These are phyloP conservation scores for Nothocercus nigrocapillus DNA, from an alignment of 2,113 vertebrate genomes.

Conservation along the genomic window DNA sequence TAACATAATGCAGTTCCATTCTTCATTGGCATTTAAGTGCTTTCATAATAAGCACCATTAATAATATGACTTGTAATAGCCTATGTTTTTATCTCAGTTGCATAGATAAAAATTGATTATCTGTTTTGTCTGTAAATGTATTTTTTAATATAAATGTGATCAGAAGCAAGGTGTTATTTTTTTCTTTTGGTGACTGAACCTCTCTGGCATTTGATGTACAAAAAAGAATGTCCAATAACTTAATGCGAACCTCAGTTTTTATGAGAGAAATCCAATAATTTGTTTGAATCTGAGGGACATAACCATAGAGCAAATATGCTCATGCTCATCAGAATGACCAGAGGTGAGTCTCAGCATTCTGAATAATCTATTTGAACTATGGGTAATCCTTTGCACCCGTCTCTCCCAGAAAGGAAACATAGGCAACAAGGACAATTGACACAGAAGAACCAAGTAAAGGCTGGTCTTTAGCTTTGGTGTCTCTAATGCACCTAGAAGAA, in stretches of 20 bases:
- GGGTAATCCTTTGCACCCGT: background rate
- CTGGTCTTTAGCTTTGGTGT: background rate
- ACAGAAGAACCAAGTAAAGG: background rate
- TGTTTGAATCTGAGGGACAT: background rate
- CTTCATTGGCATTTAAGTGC: background rate
- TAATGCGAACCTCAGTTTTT: rapidly evolving
- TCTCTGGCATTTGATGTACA: background rate
- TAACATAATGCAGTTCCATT: background rate
- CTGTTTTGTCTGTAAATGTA: background rate
- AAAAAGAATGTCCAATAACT: background rate
- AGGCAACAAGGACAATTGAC: background rate
- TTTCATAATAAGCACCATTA: background rate
- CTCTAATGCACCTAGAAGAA: background rate
- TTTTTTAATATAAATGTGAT: background rate
- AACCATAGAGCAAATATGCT: background rate
- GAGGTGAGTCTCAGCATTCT: background rate
- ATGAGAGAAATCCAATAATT: background rate
- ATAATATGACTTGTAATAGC: background rate
- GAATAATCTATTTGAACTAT: background rate
- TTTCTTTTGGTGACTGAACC: background rate
- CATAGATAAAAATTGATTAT: background rate
- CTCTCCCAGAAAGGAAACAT: background rate
- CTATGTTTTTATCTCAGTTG: background rate
- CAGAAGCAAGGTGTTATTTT: background rate
- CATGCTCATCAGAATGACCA: background rate